Evolutionary conservation across 1,140 invertebrate genomes (phyloP).

Genomic region (Diuraphis noxia): DNA sequence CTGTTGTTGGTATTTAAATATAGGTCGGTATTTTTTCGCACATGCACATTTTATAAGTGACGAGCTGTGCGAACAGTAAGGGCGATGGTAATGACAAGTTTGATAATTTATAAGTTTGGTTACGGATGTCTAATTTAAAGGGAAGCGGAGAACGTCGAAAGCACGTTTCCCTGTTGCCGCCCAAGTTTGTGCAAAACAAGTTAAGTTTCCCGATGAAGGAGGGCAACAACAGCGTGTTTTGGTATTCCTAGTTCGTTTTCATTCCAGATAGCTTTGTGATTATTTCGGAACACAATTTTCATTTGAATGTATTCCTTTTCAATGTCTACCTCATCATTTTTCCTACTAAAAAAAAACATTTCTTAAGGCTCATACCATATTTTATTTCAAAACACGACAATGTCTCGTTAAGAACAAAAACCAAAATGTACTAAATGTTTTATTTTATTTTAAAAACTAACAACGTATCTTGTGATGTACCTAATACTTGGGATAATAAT

Average conservation of each 20-base stretch:
- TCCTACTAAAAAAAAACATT: background rate
- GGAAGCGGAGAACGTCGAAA: conserved; percentile 13
- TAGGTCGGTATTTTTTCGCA: background rate
- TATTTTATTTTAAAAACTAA: no score
- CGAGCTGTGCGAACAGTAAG: background rate
- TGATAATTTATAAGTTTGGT: conserved; percentile 45
- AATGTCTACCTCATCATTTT: background rate
- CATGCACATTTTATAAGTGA: background rate
- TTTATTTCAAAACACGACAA: background rate
- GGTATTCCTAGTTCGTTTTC: conserved; percentile 34
- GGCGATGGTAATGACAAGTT: conserved; percentile 30
- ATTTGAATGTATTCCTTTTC: conserved; percentile 20
- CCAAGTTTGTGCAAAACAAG: conserved; percentile 48
- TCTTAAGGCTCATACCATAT: background rate
- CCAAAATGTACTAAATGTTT: no score
- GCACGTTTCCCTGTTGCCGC: conserved; percentile 26
- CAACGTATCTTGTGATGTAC: no score
- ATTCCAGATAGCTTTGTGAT: conserved; percentile 31
- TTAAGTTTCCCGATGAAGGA: conserved; percentile 38
- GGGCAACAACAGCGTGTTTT: background rate
- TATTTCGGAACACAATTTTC: conserved; percentile 30
- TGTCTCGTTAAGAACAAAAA: background rate
- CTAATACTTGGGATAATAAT: no score
- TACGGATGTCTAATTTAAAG: conserved; percentile 49
- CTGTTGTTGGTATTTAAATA: background rate